Conservation (phyloP, 2,797 vertebrate genomes). For the Neomorphus geoffroyi region DNA sequence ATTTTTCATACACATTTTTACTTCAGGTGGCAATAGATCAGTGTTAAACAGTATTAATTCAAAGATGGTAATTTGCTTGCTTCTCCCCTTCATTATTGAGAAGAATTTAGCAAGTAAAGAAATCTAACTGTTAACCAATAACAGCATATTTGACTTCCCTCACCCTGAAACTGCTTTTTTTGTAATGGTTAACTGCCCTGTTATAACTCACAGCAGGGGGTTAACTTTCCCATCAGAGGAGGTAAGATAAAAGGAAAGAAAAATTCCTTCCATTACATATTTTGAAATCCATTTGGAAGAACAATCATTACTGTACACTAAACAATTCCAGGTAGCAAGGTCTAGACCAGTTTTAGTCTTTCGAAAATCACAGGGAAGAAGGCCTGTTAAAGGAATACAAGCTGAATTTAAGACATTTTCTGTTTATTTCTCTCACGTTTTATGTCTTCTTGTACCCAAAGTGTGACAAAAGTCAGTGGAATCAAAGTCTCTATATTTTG, state of each 20-base stretch:
- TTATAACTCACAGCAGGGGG: constrained; percentile 66
- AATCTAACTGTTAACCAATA: constrained; percentile 73
- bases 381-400: background rate
- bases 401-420: background rate
- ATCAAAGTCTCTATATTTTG: background rate
- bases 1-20: background rate
- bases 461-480: background rate
- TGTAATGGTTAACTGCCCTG: constrained; percentile 79
- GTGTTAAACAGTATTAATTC: background rate
- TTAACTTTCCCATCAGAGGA: constrained; percentile 42
- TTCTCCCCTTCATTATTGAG: background rate
- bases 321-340: background rate
- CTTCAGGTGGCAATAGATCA: background rate
- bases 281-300: constrained; percentile 25
- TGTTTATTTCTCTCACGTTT: background rate
- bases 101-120: constrained; percentile 2
- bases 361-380: background rate
- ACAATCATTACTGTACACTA: background rate
- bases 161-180: constrained; percentile 53
- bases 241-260: constrained; percentile 59
- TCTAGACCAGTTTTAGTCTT: background rate
- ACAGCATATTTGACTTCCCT: constrained; percentile 69
- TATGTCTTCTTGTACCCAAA: background rate
- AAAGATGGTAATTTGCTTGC: background rate
- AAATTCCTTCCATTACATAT: constrained; percentile 20